Conservation (phyloP, 1,140 invertebrate species). For the Panagrolaimus sp. region DNA sequence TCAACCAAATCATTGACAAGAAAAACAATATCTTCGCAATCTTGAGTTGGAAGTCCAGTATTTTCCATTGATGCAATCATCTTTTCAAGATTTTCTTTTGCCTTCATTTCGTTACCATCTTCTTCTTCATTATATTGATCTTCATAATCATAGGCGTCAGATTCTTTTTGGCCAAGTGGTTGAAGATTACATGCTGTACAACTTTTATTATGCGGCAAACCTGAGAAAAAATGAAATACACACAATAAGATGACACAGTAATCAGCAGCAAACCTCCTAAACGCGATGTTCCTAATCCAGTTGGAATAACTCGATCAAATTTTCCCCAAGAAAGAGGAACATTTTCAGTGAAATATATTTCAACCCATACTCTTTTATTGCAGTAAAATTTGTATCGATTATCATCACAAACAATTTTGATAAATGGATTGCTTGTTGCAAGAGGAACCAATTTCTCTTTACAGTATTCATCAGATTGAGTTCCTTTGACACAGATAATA, state of each 20-base stretch:
- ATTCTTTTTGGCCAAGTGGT: slow-evolving; percentile 14
- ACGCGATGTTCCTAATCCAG: slow-evolving; percentile 37
- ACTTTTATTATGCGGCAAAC: slow-evolving; percentile 41
- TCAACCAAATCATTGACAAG: slow-evolving; percentile 25
- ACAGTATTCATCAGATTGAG: slow-evolving; percentile 29
- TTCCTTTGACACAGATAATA: slow-evolving; percentile 36
- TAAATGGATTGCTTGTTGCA: slow-evolving; percentile 20
- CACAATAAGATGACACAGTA: too few relatives aligned
- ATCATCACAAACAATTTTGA: not conserved
- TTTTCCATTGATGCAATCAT: not conserved
- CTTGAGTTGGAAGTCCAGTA: not conserved
- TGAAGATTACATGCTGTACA: slow-evolving; percentile 41
- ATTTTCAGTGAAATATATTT: slow-evolving; percentile 55
- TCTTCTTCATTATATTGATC: not conserved
- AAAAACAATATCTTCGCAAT: slow-evolving; percentile 7
- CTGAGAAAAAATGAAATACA: too few relatives aligned
- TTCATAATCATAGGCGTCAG: not conserved
- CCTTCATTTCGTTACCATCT: slow-evolving; percentile 7
- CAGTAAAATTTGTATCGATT: slow-evolving; percentile 31
- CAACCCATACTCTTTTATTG: slow-evolving; percentile 48
- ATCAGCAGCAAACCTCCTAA: slow-evolving; percentile 21
- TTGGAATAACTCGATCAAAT: slow-evolving; percentile 35
- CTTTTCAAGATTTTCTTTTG: not conserved
- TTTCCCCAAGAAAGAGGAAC: slow-evolving; percentile 37
- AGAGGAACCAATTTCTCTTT: slow-evolving; percentile 18